Percentiles rank a stretch among this genome's conserved stretches.
These are phyloP conservation scores for Adineta ricciae DNA, from an alignment of 2,888 invertebrate genomes.

Conservation along the genomic window DNA sequence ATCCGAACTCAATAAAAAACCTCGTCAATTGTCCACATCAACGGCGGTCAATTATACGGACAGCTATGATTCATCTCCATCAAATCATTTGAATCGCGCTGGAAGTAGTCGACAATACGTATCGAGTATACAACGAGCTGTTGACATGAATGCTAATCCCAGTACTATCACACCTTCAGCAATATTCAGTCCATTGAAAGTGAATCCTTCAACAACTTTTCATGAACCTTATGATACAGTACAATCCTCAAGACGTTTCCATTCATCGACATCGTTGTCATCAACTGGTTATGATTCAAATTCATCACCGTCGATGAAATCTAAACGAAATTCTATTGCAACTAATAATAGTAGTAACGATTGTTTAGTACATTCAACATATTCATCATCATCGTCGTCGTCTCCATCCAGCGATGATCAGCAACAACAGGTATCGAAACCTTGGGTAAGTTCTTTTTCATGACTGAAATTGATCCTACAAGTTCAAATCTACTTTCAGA, in stretches of 20 bases:
- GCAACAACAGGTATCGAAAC: background rate
- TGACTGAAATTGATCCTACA: too few species aligned
- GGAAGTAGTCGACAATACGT: background rate
- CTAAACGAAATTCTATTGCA: background rate
- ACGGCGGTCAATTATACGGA: background rate
- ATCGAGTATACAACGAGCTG: background rate
- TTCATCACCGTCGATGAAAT: background rate
- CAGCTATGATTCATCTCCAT: background rate
- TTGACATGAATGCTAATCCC: background rate
- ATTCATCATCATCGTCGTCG: background rate
- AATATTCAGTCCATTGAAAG: background rate
- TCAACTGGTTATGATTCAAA: slow-evolving; percentile 16
- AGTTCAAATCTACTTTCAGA: too few species aligned
- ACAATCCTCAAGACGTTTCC: background rate
- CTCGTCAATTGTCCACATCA: background rate
- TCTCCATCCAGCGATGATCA: background rate
- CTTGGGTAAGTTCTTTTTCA: background rate
- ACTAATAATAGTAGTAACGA: too few species aligned
- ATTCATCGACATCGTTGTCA: background rate
- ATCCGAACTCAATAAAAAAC: background rate
- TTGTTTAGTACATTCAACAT: background rate
- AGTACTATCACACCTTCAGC: background rate
- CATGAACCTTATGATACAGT: background rate
- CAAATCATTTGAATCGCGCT: background rate
- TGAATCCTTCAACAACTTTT: background rate